phyloP scores from a whole-genome alignment of 2,888 invertebrate species.

The Noctua comes region DNA sequence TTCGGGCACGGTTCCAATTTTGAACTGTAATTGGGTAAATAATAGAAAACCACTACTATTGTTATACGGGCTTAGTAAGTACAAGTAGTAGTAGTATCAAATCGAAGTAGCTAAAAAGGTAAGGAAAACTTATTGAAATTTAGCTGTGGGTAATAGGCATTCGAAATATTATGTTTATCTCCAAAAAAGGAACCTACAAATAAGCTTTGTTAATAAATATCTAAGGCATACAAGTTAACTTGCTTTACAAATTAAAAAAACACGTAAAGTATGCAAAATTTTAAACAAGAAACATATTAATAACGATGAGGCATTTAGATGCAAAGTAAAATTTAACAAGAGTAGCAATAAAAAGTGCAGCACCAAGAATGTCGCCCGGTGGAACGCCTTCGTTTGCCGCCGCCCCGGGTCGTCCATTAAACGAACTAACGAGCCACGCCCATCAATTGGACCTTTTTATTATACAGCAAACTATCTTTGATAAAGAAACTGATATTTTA shows the following conservation, averaged over 20 bases:
- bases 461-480: conserved; percentile 44
- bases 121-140: not conserved
- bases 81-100: no score
- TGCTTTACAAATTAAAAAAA: not conserved
- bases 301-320: not conserved
- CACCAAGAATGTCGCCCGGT: conserved; percentile 50
- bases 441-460: conserved; percentile 59
- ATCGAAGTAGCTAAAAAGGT: conserved; percentile 1
- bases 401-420: conserved; percentile 61
- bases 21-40: conserved; percentile 27
- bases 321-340: conserved; percentile 24
- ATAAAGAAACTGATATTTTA: conserved; percentile 31
- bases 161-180: not conserved
- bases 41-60: conserved; percentile 32
- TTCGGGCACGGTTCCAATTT: conserved; percentile 28
- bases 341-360: conserved; percentile 48
- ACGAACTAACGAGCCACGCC: conserved; percentile 62
- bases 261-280: not conserved
- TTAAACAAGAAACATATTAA: not conserved
- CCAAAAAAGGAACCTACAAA: not conserved
- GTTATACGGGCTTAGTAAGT: conserved; percentile 13
- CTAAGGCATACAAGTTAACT: not conserved
- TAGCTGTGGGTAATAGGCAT: not conserved
- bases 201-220: not conserved
- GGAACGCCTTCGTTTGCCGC: conserved; percentile 44